Evolutionary conservation across 2,113 vertebrate species (phyloP).

Genomic region (Zeus faber): DNA sequence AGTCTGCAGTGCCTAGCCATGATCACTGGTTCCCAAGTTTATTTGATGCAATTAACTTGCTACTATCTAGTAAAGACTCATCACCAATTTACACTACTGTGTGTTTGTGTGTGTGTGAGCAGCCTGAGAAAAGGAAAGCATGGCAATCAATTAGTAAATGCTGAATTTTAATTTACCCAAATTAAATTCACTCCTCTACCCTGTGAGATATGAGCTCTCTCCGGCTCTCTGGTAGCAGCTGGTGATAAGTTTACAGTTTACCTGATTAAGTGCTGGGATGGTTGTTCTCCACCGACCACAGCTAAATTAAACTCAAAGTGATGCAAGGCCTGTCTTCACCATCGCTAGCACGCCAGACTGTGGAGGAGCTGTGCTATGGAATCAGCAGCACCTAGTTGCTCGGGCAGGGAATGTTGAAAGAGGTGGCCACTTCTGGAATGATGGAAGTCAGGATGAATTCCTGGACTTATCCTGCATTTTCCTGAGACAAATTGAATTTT

Average conservation of each 20-base stretch:
- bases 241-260: conserved; percentile 46
- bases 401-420: too few species aligned
- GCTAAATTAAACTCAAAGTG: conserved; percentile 52
- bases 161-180: conserved; percentile 27
- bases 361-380: conserved; percentile 13
- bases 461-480: too few species aligned
- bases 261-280: conserved; percentile 41
- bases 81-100: too few species aligned
- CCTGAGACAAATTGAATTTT: too few species aligned
- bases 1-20: too few species aligned
- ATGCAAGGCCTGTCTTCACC: conserved; percentile 41
- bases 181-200: conserved; percentile 20
- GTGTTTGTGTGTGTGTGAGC: too few species aligned
- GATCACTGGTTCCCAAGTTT: too few species aligned
- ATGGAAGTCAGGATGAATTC: too few species aligned
- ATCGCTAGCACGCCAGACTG: conserved; percentile 25
- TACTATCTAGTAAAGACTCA: too few species aligned
- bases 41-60: too few species aligned
- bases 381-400: conserved; percentile 36
- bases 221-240: conserved; percentile 34
- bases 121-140: too few species aligned
- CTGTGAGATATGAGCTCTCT: conserved; percentile 26
- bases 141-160: neutral
- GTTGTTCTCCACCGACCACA: conserved; percentile 29
- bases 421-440: too few species aligned